Conservation (phyloP, 2,797 vertebrate genomes). For the Rhodeus uyekii region DNA sequence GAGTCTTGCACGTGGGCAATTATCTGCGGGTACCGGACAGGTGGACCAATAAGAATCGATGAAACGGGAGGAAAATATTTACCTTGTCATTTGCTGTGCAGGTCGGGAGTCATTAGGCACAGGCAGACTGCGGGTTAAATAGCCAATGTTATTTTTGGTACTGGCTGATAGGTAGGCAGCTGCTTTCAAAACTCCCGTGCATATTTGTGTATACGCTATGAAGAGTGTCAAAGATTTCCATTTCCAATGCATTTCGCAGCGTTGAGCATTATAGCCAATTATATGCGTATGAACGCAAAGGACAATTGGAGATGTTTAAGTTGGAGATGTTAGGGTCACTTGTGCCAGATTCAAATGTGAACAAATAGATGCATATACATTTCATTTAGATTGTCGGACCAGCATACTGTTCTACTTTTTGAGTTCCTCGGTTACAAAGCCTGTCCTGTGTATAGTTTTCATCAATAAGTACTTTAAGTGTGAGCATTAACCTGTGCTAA, state of each 20-base stretch:
- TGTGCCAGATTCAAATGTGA: not conserved
- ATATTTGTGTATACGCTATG: not conserved
- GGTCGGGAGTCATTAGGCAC: not conserved
- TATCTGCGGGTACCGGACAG: not conserved
- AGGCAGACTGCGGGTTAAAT: slow-evolving; percentile 1
- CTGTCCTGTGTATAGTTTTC: not conserved
- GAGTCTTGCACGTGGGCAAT: not conserved
- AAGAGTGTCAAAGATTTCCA: not conserved
- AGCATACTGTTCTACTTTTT: not conserved
- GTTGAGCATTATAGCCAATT: not conserved
- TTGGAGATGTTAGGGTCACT: not conserved
- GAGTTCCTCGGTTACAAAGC: not conserved
- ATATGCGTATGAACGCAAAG: not conserved
- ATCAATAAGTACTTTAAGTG: not conserved
- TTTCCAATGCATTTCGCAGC: not conserved
- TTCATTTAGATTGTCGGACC: not conserved
- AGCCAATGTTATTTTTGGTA: not conserved
- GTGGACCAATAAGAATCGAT: not conserved
- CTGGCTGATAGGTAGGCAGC: not conserved
- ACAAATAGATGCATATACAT: not conserved
- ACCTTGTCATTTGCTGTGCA: slow-evolving; percentile 1
- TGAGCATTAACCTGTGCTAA: not conserved
- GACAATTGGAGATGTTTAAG: not conserved
- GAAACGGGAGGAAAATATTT: not conserved
- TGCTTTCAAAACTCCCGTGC: not conserved